Evolutionary conservation across 2,797 vertebrate genomes (phyloP).

Genomic region (Garrulus glandarius): DNA sequence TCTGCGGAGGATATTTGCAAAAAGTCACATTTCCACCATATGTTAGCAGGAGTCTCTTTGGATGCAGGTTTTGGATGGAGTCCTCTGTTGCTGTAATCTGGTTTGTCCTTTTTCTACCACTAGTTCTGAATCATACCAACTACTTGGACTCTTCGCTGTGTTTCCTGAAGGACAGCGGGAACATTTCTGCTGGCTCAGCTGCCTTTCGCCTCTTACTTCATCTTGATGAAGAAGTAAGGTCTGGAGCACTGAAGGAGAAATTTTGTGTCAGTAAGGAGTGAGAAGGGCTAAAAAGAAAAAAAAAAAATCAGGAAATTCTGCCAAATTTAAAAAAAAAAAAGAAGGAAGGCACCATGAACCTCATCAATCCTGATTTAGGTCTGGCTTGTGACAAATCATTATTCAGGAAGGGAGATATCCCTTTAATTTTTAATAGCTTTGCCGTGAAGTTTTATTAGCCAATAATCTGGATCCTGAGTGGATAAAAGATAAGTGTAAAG

Average conservation of each 20-base stretch:
- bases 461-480: slow-evolving; percentile 61
- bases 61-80: slow-evolving; percentile 70
- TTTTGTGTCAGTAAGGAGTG: neutral
- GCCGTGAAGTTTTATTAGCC: slow-evolving; percentile 66
- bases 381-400: slow-evolving; percentile 57
- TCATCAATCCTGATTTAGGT: slow-evolving; percentile 44
- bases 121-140: slow-evolving; percentile 63
- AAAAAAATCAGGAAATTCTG: neutral
- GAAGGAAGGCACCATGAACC: neutral
- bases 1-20: slow-evolving; percentile 70
- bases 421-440: slow-evolving; percentile 70
- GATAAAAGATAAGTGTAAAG: slow-evolving; percentile 54
- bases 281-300: neutral
- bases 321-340: neutral
- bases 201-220: slow-evolving; percentile 20
- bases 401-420: slow-evolving; percentile 59
- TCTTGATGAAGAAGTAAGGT: neutral
- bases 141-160: slow-evolving; percentile 36
- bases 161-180: slow-evolving; percentile 53
- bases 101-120: slow-evolving; percentile 64
- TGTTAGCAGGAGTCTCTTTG: slow-evolving; percentile 72
- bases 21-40: slow-evolving; percentile 74
- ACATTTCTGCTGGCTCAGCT: slow-evolving; percentile 52
- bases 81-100: slow-evolving; percentile 65
- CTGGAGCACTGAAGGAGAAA: neutral